Evolutionary conservation across 2,888 invertebrate genomes (phyloP), one percentile per base, ranked within the genome.

Genomic region (Gymnosoma rotundatum): DNA sequence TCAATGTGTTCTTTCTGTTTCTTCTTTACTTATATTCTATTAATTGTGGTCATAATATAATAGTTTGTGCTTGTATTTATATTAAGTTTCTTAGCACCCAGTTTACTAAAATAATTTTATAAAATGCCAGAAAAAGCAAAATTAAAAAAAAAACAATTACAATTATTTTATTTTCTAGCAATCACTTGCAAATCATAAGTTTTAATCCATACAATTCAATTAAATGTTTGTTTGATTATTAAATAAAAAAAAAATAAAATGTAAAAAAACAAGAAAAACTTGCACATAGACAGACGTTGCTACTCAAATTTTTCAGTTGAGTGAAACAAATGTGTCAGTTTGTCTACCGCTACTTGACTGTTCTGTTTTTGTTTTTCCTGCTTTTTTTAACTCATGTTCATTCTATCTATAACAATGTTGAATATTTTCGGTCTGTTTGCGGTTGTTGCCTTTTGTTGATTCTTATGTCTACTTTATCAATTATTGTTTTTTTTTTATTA

Each of bases 311-410:
- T 38, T 36, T 1, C 12, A 73, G 25, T 10, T 60, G 73, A 84
- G 32, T 78, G 84, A 73, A 81, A 48, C 81, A 84, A 81, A 84
- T 84, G 74, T 84, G 84, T 70, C 78, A 81, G 69, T 83, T 83
- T 78, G 76, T 56, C 78, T 81, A 73, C 81, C 84, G 81, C 84
- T 81, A 84, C 69, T 78, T 83, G 76, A 64, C 70, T 76, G 72
- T 72, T 79, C 78, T 66, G 48, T 74, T 36, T 61, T 14, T 61
- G 6, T 32, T 60, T 58, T 67, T 61, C 21, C 18, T 61, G 10
- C 45, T 69, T 42, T 42, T n/a, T 70, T 32, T 14, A 12, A 60
- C 25, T 58, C 16, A 42, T 21, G 56, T 48, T 67, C 52, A 25
- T 21, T 42, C 38, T 75, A 18, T 63, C 38, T 75, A 18, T 63